Evolutionary conservation across 2,113 vertebrate species (phyloP), one percentile per base, ranked within the genome.

Genomic region (Mixornis gularis): DNA sequence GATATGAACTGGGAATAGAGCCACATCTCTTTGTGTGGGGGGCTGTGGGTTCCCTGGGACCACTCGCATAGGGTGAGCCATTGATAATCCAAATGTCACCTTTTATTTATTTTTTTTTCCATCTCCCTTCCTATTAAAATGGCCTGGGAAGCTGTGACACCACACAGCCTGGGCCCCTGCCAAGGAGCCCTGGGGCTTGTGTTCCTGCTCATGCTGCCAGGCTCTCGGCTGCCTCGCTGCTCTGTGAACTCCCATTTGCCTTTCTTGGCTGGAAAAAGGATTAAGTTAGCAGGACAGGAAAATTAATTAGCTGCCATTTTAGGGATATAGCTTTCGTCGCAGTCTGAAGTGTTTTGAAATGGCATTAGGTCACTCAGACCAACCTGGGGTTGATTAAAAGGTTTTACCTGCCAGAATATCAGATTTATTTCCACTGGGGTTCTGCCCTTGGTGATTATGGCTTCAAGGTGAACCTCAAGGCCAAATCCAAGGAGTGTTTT

Each of bases 241-340:
- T 56, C 11, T 27, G 1, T 80, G 48, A 92, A 53, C 79, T 94
- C 92, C 83, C n/a, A 18, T 65, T 95, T 90, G 93, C 93, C 88
- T 94, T 88, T 74, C 90, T 84, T 86, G 90, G 93, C 92, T 95
- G 94, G 52, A 74, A 90, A 92, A 88, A 80, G 62, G 85, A 90
- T 92, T 78, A 84, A 93, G 92, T 92, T 93, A 86, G 76, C 90
- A 86, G 92, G 85, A 90, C 86, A 71, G 90, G 86, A 92, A 92
- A 96, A 92, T 85, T 80, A 93, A 94, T 93, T 88, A 68, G 83
- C 85, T 96, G 93, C 90, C 93, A 60, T 92, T 95, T 94, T 88
- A 92, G 90, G 86, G 88, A 90, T 78, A 58, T 44, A 79, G 69
- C 56, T 84, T 90, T 94, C 12, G 12, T 87, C 20, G 73, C 62